phyloP scores from a whole-genome alignment of 2,888 invertebrate species.

The Zaprionus lineosus region DNA sequence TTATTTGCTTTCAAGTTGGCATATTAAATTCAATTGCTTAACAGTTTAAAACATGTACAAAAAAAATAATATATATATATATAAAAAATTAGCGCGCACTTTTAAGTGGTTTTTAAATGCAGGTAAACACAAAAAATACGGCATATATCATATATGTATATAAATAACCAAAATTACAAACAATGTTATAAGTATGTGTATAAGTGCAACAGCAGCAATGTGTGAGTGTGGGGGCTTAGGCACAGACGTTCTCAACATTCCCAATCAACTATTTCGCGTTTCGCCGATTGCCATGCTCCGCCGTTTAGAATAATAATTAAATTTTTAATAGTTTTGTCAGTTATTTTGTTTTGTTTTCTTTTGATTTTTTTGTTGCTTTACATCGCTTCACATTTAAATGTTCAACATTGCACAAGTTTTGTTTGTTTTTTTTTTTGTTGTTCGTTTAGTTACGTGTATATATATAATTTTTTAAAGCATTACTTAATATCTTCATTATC shows the following conservation, averaged over 20 bases:
- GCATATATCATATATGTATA: slow-evolving; percentile 47
- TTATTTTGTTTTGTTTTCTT: slow-evolving; percentile 4
- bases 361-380: slow-evolving; percentile 8
- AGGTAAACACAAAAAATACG: slow-evolving; percentile 67
- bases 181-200: slow-evolving; percentile 17
- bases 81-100: slow-evolving; percentile 40
- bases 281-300: no score
- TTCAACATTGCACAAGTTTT: slow-evolving; percentile 75
- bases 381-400: slow-evolving; percentile 52
- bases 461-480: slow-evolving; percentile 52
- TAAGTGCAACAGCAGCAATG: slow-evolving; percentile 64
- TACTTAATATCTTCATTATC: slow-evolving; percentile 46
- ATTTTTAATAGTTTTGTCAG: slow-evolving; percentile 11
- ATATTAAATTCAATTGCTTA: slow-evolving; percentile 65
- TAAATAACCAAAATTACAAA: slow-evolving; percentile 47
- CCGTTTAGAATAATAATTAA: slow-evolving; percentile 4
- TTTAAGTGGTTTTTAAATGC: slow-evolving; percentile 57
- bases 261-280: background rate
- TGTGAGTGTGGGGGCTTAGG: slow-evolving; percentile 24
- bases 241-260: background rate
- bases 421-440: slow-evolving; percentile 31
- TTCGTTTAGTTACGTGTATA: slow-evolving; percentile 31
- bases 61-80: slow-evolving; percentile 1
- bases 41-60: slow-evolving; percentile 54
- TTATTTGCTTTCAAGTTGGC: slow-evolving; percentile 26